phyloP scores from a whole-genome alignment of 2,888 invertebrate genomes.

The Noctua janthe region DNA sequence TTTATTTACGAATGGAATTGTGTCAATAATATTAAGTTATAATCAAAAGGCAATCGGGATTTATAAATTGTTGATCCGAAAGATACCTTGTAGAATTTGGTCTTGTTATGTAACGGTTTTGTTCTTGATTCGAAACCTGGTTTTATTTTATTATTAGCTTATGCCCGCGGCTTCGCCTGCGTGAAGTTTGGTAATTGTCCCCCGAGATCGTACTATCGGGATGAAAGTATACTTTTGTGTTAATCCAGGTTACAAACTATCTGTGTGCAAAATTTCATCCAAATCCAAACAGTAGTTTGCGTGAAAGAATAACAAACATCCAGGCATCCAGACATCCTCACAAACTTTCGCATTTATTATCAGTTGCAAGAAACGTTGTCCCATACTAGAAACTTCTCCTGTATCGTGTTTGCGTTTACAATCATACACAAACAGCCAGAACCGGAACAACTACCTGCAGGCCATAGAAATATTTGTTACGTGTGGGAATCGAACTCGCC shows the following conservation, averaged over 20 bases:
- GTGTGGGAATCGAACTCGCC: not conserved
- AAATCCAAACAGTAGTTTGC: no score
- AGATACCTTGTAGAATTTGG: not conserved
- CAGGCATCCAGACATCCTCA: no score
- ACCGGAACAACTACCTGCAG: not conserved
- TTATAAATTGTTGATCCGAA: not conserved
- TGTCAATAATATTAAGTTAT: conserved; percentile 21
- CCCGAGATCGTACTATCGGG: no score
- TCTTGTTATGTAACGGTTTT: not conserved
- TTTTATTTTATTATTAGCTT: not conserved
- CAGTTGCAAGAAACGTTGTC: no score
- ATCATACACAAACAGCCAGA: not conserved
- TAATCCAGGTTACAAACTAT: no score
- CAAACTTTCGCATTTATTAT: not conserved
- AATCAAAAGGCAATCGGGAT: conserved; percentile 8
- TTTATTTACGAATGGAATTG: conserved; percentile 16
- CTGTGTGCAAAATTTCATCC: no score
- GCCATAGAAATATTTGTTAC: not conserved
- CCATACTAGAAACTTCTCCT: not conserved
- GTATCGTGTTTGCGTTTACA: not conserved
- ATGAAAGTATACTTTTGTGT: no score
- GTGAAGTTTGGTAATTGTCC: no score
- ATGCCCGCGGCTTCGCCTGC: no score
- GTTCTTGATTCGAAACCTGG: not conserved
- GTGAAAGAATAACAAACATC: no score